Evolutionary conservation across 2,797 vertebrate genomes (phyloP).

Genomic region (Danio albolineatus): DNA sequence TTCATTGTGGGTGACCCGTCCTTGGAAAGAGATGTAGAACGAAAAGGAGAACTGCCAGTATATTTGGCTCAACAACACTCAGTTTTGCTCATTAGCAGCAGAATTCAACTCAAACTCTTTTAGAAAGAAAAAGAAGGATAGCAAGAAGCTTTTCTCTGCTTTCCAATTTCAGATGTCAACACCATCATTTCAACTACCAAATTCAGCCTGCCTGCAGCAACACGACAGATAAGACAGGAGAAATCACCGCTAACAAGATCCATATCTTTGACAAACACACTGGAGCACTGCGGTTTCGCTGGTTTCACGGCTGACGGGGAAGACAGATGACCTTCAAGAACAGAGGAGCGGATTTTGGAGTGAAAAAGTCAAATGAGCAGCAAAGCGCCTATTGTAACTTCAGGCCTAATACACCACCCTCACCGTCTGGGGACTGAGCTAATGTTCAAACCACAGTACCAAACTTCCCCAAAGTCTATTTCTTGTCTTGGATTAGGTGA

Average conservation of each 20-base stretch:
- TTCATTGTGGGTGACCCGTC: slow-evolving; percentile 12
- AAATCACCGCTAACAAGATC: slow-evolving; percentile 12
- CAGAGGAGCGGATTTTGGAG: not conserved
- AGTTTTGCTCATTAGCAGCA: not conserved
- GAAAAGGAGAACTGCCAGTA: not conserved
- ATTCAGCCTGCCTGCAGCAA: not conserved
- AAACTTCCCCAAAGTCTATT: not conserved
- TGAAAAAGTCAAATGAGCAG: not conserved
- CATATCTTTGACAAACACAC: slow-evolving; percentile 20
- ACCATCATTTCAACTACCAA: slow-evolving; percentile 9
- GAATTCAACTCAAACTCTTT: not conserved
- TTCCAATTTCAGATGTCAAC: not conserved
- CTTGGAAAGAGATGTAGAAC: not conserved
- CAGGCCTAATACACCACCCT: slow-evolving; percentile 3
- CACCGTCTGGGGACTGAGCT: not conserved
- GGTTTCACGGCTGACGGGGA: not conserved
- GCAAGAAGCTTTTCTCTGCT: not conserved
- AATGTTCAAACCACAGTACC: not conserved
- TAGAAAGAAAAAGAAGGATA: not conserved
- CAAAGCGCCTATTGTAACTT: not conserved
- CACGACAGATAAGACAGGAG: slow-evolving; percentile 6
- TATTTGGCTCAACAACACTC: not conserved
- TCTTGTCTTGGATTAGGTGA: not conserved
- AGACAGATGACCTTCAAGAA: not conserved
- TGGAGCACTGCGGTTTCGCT: not conserved